These are phyloP conservation scores for Montipora capitata DNA, from an alignment of 92 coral and sea anemone genomes.

Conservation along the genomic window DNA sequence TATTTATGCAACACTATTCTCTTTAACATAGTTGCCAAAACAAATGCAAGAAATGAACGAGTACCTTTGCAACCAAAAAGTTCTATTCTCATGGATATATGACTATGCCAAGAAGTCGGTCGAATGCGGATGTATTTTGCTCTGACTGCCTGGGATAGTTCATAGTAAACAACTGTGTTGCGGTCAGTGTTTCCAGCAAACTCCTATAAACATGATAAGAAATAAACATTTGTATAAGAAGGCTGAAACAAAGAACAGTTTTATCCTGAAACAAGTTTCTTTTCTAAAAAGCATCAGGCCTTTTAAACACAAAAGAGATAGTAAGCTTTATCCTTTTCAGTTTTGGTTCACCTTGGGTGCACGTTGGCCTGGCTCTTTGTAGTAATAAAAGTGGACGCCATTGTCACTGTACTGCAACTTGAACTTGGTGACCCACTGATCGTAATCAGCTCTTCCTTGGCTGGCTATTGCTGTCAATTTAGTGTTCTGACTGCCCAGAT, in stretches of 20 bases:
- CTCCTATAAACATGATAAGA: background rate
- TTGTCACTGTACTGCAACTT: conserved; percentile 20
- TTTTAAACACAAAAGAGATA: no score
- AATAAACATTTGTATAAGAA: background rate
- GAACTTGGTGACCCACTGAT: conserved; percentile 37
- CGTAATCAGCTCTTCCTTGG: background rate
- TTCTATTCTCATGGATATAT: background rate
- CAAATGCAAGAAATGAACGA: background rate
- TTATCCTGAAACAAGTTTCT: background rate
- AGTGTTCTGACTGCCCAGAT: background rate
- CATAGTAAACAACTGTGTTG: background rate
- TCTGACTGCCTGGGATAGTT: background rate
- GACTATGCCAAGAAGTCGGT: background rate
- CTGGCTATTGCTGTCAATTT: conserved; percentile 13
- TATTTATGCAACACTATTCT: no score
- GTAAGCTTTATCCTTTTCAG: background rate
- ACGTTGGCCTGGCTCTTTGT: background rate
- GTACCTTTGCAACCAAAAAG: background rate
- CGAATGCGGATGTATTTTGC: background rate
- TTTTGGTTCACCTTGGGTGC: background rate
- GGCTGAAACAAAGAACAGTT: background rate
- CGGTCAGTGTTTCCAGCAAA: background rate
- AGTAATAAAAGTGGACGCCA: background rate
- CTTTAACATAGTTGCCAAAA: background rate
- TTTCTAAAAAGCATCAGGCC: background rate